Conservation (phyloP, 2,888 invertebrate genomes). For the Pandemis corylana region DNA sequence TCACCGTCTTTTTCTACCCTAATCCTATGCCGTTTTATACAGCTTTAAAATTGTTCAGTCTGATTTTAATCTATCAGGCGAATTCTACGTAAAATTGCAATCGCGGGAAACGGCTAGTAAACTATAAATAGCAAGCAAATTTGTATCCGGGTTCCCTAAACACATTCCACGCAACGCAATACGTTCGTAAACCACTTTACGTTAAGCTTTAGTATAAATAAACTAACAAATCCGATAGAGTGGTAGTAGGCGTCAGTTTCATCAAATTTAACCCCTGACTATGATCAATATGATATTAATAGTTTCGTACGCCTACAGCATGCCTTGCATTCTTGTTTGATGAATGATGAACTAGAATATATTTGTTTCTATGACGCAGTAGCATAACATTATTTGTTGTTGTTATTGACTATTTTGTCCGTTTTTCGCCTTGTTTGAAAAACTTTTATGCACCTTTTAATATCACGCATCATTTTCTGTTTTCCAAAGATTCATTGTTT, state of each 20-base stretch:
- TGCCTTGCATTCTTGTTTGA: conserved; percentile 13
- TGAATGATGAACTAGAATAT: conserved; percentile 19
- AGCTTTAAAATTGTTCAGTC: too few relatives aligned
- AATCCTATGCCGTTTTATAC: too few relatives aligned
- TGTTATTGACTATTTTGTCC: not conserved
- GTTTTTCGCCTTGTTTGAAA: not conserved
- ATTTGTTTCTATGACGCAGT: not conserved
- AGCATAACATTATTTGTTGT: not conserved
- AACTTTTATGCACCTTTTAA: too few relatives aligned
- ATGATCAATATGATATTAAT: conserved; percentile 23
- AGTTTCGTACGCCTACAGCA: conserved; percentile 10
- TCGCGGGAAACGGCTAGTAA: not conserved
- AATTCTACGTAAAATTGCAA: not conserved
- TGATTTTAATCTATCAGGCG: too few relatives aligned
- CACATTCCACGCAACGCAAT: not conserved
- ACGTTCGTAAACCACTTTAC: not conserved
- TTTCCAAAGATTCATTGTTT: too few relatives aligned
- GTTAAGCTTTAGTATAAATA: not conserved
- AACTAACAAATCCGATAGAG: conserved; percentile 21
- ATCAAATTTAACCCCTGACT: conserved; percentile 8
- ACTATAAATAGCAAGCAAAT: not conserved
- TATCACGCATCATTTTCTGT: too few relatives aligned
- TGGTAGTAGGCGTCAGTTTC: conserved; percentile 19
- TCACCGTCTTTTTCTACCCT: too few relatives aligned
- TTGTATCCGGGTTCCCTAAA: not conserved